A percentile compares a stretch with the other conserved stretches of the same genome.
Conservation (phyloP, 2,113 vertebrate genomes). For the Anthoscopus minutus region DNA sequence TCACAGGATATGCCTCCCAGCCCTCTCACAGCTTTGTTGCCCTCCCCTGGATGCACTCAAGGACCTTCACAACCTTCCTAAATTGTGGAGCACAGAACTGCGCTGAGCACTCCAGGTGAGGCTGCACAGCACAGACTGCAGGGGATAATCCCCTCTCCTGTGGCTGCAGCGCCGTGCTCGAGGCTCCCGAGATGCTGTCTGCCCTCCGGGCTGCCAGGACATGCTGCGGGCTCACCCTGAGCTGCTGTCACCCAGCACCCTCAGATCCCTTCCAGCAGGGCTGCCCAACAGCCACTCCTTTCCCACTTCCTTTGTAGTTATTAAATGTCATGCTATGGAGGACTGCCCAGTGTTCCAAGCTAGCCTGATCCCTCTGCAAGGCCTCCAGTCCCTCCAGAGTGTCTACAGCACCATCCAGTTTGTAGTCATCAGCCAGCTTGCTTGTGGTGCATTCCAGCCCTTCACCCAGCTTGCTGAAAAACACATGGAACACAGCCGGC, state of each 20-base stretch:
- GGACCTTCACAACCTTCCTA: neutral
- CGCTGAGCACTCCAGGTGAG: neutral
- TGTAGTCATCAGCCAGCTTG: neutral
- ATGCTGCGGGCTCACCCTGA: neutral
- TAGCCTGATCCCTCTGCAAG: neutral
- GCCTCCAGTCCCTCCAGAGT: neutral
- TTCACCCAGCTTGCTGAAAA: neutral
- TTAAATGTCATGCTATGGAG: neutral
- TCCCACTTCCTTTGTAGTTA: neutral
- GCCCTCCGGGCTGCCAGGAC: neutral
- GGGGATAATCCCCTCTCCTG: neutral
- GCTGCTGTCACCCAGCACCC: neutral
- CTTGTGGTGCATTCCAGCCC: neutral
- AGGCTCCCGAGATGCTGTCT: rapidly evolving
- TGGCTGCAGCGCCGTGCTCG: too few relatives aligned
- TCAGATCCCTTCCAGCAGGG: neutral
- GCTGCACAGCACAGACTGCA: neutral
- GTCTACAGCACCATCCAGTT: neutral
- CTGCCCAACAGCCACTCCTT: neutral
- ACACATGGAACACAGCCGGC: neutral
- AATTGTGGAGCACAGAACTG: neutral
- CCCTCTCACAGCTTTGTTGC: neutral
- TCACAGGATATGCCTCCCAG: neutral
- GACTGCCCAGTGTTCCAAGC: neutral
- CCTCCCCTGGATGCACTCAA: neutral